Conservation (phyloP, 2,888 invertebrate species). For the Acleris emargana region DNA sequence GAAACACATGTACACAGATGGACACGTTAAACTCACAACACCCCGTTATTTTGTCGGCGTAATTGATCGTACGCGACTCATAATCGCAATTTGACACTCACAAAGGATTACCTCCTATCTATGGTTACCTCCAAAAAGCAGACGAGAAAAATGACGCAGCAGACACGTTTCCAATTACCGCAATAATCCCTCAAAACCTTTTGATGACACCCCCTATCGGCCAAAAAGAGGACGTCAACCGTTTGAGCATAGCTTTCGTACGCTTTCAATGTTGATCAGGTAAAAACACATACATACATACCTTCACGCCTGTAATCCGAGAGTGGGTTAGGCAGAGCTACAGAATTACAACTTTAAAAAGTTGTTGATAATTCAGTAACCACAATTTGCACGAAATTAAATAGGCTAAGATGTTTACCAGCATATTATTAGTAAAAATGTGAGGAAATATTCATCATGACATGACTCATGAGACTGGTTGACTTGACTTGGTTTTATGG, state of each 20-base stretch:
- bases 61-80: not conserved
- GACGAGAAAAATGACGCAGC: constrained; percentile 41
- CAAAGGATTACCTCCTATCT: constrained; percentile 11
- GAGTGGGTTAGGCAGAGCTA: too few relatives aligned
- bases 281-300: too few relatives aligned
- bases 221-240: constrained; percentile 13
- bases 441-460: too few relatives aligned
- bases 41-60: too few relatives aligned
- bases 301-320: too few relatives aligned
- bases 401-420: too few relatives aligned
- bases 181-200: constrained; percentile 43
- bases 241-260: not conserved
- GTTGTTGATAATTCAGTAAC: too few relatives aligned
- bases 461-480: too few relatives aligned
- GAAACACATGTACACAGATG: not conserved
- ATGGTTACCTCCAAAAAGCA: constrained; percentile 33
- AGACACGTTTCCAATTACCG: constrained; percentile 53
- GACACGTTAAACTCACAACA: not conserved
- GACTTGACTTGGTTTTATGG: too few relatives aligned
- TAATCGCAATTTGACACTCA: not conserved
- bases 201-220: constrained; percentile 23
- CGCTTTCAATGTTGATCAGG: not conserved
- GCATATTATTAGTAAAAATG: too few relatives aligned
- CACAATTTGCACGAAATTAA: too few relatives aligned
- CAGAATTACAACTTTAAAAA: too few relatives aligned